A percentile compares a stretch with the other conserved stretches of the same genome.
phyloP scores from a whole-genome alignment of 2,888 invertebrate species.

The Heliothis peltigera region DNA sequence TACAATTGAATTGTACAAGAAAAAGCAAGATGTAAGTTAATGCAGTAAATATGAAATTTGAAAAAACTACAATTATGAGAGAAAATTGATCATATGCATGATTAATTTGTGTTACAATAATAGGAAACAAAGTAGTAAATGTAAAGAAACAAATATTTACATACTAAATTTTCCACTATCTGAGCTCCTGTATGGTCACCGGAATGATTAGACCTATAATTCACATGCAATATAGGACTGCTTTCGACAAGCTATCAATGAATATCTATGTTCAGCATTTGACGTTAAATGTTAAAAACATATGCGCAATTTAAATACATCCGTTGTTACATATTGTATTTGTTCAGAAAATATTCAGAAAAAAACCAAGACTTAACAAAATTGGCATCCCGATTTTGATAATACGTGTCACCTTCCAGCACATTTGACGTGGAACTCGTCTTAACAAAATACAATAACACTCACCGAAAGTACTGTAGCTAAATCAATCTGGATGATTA shows the following conservation, averaged over 20 bases:
- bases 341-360: neutral
- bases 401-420: slow-evolving; percentile 90
- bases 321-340: neutral
- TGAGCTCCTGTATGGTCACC: neutral
- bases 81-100: neutral
- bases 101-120: neutral
- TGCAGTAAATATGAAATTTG: too few species aligned
- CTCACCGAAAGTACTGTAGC: slow-evolving; percentile 88
- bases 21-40: too few species aligned
- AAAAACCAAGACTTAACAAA: slow-evolving; percentile 39
- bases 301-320: neutral
- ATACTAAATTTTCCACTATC: neutral
- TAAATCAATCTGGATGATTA: slow-evolving; percentile 84
- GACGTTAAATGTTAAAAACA: slow-evolving; percentile 3
- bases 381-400: slow-evolving; percentile 81
- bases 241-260: slow-evolving; percentile 21
- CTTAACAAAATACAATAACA: slow-evolving; percentile 76
- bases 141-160: neutral
- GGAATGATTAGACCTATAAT: slow-evolving; percentile 1
- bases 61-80: neutral
- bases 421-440: slow-evolving; percentile 89
- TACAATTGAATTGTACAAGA: too few species aligned
- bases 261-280: slow-evolving; percentile 3
- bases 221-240: slow-evolving; percentile 21
- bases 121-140: neutral